Conservation (phyloP, 2,888 invertebrate species). For the Brassicogethes aeneus region DNA sequence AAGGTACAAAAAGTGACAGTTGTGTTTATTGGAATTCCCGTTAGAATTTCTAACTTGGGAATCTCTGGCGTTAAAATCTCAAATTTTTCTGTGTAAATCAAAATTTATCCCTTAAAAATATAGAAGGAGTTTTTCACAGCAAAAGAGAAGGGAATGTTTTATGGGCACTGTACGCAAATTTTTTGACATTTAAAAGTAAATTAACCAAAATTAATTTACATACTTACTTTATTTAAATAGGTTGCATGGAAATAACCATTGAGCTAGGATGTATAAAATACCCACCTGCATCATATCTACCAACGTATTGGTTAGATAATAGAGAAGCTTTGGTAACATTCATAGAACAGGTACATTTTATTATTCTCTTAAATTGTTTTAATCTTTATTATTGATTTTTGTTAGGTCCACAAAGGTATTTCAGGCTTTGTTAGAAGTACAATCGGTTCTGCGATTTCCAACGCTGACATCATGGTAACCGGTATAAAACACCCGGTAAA, state of each 20-base stretch:
- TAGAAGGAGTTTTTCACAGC: too few relatives aligned
- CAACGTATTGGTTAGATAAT: slow-evolving; percentile 83
- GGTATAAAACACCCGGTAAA: slow-evolving; percentile 66
- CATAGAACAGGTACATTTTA: slow-evolving; percentile 67
- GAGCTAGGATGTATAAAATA: slow-evolving; percentile 94
- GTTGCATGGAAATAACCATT: slow-evolving; percentile 89
- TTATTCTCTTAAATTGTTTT: not conserved
- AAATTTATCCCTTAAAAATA: too few relatives aligned
- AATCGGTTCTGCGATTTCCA: slow-evolving; percentile 60
- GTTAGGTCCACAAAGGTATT: slow-evolving; percentile 76
- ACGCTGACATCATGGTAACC: slow-evolving; percentile 66
- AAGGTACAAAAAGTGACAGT: too few relatives aligned
- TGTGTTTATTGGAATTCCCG: too few relatives aligned
- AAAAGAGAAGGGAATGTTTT: too few relatives aligned
- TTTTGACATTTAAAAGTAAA: too few relatives aligned
- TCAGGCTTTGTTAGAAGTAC: slow-evolving; percentile 79
- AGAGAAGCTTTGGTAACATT: slow-evolving; percentile 72
- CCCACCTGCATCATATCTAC: slow-evolving; percentile 63
- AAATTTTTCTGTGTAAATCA: too few relatives aligned
- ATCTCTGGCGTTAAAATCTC: too few relatives aligned
- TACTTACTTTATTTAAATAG: not conserved
- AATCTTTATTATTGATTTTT: slow-evolving; percentile 9
- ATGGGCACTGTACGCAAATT: too few relatives aligned
- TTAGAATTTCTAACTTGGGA: too few relatives aligned
- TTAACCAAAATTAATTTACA: too few relatives aligned